Conservation (phyloP, 2,888 invertebrate genomes). For the Leucania comma region DNA sequence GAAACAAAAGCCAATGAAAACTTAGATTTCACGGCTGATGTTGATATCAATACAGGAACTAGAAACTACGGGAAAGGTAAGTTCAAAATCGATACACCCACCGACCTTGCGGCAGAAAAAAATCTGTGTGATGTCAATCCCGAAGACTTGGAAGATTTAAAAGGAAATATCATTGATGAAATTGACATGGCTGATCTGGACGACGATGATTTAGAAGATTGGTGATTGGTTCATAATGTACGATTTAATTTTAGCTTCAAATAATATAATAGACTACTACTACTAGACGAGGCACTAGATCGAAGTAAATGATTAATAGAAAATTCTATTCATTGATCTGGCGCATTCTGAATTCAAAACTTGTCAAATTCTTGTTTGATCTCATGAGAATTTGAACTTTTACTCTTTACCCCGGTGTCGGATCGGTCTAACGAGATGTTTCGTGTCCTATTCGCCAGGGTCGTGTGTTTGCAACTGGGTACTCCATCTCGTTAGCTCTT, state of each 20-base stretch:
- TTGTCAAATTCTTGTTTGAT: not conserved
- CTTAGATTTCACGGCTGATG: conserved; percentile 21
- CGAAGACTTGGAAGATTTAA: conserved; percentile 41
- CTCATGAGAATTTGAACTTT: not conserved
- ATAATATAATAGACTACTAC: not conserved
- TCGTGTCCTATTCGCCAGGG: too few species aligned
- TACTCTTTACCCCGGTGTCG: too few species aligned
- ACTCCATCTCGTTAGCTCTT: too few species aligned
- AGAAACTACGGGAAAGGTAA: not conserved
- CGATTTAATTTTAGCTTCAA: not conserved
- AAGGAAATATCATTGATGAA: conserved; percentile 30
- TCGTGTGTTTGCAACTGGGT: too few species aligned
- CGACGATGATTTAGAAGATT: conserved; percentile 81
- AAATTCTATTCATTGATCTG: too few species aligned
- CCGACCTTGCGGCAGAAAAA: not conserved
- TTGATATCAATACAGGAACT: not conserved
- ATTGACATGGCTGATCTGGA: conserved; percentile 57
- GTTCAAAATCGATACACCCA: not conserved
- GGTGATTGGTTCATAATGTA: conserved; percentile 52
- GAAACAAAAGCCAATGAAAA: not conserved
- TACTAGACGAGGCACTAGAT: not conserved
- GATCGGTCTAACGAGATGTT: too few species aligned
- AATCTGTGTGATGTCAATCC: not conserved
- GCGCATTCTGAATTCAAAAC: not conserved
- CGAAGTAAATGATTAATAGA: too few species aligned